These are phyloP conservation scores for Caenorhabditis sp. DNA, from an alignment of 2,888 invertebrate species.

Conservation along the genomic window DNA sequence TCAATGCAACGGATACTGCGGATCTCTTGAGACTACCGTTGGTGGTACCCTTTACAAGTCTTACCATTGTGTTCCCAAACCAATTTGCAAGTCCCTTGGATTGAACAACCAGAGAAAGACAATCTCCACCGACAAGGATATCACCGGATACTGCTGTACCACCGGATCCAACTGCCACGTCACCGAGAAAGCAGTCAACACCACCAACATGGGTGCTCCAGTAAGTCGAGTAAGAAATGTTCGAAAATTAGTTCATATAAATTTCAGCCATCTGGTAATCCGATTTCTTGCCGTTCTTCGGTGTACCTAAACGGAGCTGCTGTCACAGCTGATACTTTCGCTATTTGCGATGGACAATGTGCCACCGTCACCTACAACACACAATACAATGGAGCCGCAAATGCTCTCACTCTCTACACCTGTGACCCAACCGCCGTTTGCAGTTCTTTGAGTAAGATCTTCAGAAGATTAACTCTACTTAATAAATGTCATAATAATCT, in stretches of 20 bases:
- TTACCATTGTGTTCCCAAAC: conserved; percentile 70
- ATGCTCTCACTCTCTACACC: conserved; percentile 65
- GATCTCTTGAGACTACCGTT: conserved; percentile 63
- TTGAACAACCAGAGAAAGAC: conserved; percentile 64
- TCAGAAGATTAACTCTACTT: too few species aligned
- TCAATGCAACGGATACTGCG: conserved; percentile 71
- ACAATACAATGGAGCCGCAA: conserved; percentile 37
- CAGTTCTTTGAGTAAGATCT: conserved; percentile 44
- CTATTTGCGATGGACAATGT: conserved; percentile 67
- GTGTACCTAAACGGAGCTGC: conserved; percentile 55
- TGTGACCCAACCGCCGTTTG: conserved; percentile 73
- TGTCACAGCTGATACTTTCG: conserved; percentile 44
- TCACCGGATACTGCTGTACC: conserved; percentile 69
- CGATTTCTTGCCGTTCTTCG: conserved; percentile 64
- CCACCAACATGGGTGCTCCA: conserved; percentile 29
- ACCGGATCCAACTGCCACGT: conserved; percentile 68
- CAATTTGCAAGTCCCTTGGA: conserved; percentile 63
- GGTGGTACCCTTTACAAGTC: conserved; percentile 57
- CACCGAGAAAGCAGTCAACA: conserved; percentile 52
- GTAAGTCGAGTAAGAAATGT: conserved; percentile 8
- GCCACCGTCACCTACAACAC: conserved; percentile 60
- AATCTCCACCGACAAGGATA: conserved; percentile 57
- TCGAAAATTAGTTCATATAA: not conserved
- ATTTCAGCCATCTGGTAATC: conserved; percentile 52
- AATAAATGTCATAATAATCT: not conserved